These are phyloP conservation scores for Parnassius smintheus DNA, from an alignment of 2,888 invertebrate species.

Conservation along the genomic window DNA sequence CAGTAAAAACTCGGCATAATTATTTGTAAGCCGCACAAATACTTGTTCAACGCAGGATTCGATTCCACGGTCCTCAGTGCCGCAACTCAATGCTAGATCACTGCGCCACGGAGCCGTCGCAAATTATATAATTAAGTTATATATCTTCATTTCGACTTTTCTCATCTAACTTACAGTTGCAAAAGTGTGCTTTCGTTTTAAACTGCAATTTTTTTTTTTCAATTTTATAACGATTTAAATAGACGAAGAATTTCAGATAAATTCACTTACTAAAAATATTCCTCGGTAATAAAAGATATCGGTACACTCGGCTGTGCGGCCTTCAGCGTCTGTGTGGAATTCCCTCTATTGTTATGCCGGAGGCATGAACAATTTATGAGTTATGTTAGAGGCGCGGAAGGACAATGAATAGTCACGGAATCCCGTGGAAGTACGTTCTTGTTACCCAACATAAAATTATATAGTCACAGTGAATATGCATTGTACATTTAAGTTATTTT, in stretches of 20 bases:
- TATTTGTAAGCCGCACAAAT: no score
- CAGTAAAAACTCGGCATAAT: no score
- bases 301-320: conserved; percentile 1
- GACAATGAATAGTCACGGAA: conserved; percentile 24
- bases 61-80: no score
- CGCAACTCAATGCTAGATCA: no score
- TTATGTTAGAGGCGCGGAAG: conserved; percentile 22
- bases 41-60: no score
- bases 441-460: conserved; percentile 1
- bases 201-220: conserved; percentile 3
- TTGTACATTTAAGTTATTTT: no score
- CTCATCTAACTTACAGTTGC: no score
- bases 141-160: no score
- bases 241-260: conserved; percentile 6
- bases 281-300: conserved; percentile 18
- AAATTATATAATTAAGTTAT: no score
- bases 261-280: conserved; percentile 16
- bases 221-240: conserved; percentile 4
- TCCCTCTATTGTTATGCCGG: conserved; percentile 29
- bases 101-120: no score
- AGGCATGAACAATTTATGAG: conserved; percentile 26
- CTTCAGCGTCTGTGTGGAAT: conserved; percentile 25
- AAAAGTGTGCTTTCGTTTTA: background rate
- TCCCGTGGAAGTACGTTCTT: conserved; percentile 2
- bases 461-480: background rate